Conservation (phyloP, 2,113 vertebrate genomes). For the Cinclus mexicanus region DNA sequence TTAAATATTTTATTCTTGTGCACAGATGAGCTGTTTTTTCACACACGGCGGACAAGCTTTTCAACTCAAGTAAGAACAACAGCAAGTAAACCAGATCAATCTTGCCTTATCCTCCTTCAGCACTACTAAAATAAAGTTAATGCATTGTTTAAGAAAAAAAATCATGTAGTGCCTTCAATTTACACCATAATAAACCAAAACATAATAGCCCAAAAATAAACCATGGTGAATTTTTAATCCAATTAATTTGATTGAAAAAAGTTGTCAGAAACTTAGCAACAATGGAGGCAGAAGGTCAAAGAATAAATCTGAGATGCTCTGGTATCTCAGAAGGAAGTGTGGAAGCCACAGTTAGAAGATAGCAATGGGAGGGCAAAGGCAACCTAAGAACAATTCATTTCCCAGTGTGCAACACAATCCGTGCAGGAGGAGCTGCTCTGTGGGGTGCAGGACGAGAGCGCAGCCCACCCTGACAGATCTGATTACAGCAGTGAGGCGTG, state of each 20-base stretch:
- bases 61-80: not conserved
- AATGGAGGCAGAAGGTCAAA: constrained; percentile 8
- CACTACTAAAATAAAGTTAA: not conserved
- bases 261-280: not conserved
- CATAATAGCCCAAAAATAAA: not conserved
- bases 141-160: not conserved
- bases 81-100: not conserved
- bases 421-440: not conserved
- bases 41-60: not conserved
- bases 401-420: not conserved
- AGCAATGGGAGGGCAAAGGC: not conserved
- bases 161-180: not conserved
- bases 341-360: not conserved
- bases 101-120: not conserved
- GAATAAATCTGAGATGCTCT: not conserved
- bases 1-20: not conserved
- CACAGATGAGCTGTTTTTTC: not conserved
- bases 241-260: not conserved
- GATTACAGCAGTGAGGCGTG: not conserved
- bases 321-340: constrained; percentile 37
- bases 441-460: fast-evolving
- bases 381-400: not conserved
- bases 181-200: not conserved
- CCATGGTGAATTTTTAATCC: not conserved
- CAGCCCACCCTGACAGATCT: not conserved